Conservation (phyloP, 2,797 vertebrate genomes). For the Champsocephalus esox region DNA sequence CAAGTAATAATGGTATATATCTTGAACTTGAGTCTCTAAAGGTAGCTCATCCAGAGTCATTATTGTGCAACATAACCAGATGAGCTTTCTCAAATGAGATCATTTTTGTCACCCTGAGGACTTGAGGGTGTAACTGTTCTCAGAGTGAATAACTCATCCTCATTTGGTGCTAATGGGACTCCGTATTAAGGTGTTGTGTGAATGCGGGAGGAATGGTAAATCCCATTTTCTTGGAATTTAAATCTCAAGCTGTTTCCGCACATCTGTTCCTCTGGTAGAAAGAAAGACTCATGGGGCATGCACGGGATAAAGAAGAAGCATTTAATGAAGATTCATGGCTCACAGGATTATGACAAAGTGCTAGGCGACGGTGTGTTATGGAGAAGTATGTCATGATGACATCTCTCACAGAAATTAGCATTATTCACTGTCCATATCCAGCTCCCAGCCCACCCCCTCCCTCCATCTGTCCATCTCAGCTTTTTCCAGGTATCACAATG, state of each 20-base stretch:
- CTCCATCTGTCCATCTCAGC: conserved; percentile 43
- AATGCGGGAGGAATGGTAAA: conserved; percentile 65
- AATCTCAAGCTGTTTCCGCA: conserved; percentile 74
- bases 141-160: conserved; percentile 74
- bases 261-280: conserved; percentile 64
- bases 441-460: conserved; percentile 12
- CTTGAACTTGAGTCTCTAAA: conserved; percentile 73
- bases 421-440: conserved; percentile 37
- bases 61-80: conserved; percentile 75
- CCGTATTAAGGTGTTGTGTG: conserved; percentile 72
- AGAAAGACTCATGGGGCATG: conserved; percentile 39
- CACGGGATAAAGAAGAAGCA: conserved; percentile 30
- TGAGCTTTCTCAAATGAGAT: conserved; percentile 78
- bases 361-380: conserved; percentile 24
- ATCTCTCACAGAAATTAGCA: conserved; percentile 49
- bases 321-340: conserved; percentile 69
- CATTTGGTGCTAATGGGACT: conserved; percentile 75
- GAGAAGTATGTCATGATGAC: conserved; percentile 62
- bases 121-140: conserved; percentile 66
- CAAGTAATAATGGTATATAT: conserved; percentile 76
- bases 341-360: conserved; percentile 45
- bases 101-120: conserved; percentile 73
- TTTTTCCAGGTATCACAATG: conserved; percentile 35
- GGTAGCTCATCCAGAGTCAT: conserved; percentile 76
- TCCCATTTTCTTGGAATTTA: conserved; percentile 70